Percentiles rank a stretch among this genome's conserved stretches.
phyloP scores from a whole-genome alignment of 2,888 invertebrate species.

The Opisthograptis luteolata region DNA sequence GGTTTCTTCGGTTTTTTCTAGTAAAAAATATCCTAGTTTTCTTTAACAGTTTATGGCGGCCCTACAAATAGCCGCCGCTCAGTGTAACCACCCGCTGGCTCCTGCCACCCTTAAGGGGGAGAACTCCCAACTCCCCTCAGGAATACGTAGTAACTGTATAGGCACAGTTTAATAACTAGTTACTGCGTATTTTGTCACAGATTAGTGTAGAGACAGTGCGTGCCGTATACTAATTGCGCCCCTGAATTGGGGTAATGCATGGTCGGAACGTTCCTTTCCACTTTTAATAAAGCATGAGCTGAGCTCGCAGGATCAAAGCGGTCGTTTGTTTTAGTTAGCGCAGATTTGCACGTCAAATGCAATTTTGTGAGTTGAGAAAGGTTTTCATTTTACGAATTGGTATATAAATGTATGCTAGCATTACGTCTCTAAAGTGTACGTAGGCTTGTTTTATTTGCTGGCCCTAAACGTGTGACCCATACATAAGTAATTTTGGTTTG shows the following conservation, averaged over 20 bases:
- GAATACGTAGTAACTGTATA: slow-evolving; percentile 36
- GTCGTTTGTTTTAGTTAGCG: slow-evolving; percentile 77
- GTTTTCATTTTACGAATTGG: neutral
- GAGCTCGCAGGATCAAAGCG: slow-evolving; percentile 59
- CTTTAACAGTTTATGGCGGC: slow-evolving; percentile 2
- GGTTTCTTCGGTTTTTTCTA: too few relatives aligned
- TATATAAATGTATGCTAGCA: too few relatives aligned
- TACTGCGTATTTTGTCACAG: slow-evolving; percentile 35
- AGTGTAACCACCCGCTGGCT: slow-evolving; percentile 16
- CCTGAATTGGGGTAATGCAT: slow-evolving; percentile 81
- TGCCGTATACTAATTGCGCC: slow-evolving; percentile 74
- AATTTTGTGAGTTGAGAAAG: slow-evolving; percentile 30
- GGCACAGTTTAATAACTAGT: slow-evolving; percentile 11
- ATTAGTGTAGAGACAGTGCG: slow-evolving; percentile 30
- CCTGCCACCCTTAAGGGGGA: slow-evolving; percentile 36
- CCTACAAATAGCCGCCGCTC: slow-evolving; percentile 7
- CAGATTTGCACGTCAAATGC: slow-evolving; percentile 57
- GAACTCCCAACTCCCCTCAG: slow-evolving; percentile 53
- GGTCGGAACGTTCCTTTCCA: slow-evolving; percentile 65
- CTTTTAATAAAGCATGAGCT: slow-evolving; percentile 78
- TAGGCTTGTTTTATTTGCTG: neutral
- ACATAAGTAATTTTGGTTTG: too few relatives aligned
- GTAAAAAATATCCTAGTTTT: neutral
- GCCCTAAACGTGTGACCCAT: neutral
- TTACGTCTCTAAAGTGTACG: too few relatives aligned